Evolutionary conservation across 2,113 vertebrate genomes (phyloP).

Genomic region (Spea multiplicata): DNA sequence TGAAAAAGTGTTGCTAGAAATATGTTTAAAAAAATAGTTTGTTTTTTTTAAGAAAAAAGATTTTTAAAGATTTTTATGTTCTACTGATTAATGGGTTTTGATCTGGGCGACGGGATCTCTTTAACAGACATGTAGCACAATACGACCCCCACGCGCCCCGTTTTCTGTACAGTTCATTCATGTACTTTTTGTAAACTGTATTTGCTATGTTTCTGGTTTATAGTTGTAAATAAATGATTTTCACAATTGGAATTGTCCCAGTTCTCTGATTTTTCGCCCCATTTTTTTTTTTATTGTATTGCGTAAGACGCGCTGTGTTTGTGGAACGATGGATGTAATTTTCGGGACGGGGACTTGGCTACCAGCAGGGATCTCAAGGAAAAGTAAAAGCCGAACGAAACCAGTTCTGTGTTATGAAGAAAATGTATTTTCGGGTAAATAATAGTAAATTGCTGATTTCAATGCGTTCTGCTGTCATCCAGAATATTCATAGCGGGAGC

Average conservation of each 20-base stretch:
- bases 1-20: too few species aligned
- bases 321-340: too few species aligned
- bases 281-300: not conserved
- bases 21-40: too few species aligned
- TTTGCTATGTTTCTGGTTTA: slow-evolving; percentile 6
- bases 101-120: too few species aligned
- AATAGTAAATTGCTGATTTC: slow-evolving; percentile 3
- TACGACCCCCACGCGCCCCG: not conserved
- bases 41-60: too few species aligned
- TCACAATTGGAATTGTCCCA: not conserved
- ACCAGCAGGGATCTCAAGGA: too few species aligned
- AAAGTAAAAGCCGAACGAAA: too few species aligned
- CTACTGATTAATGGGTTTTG: too few species aligned
- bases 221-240: slow-evolving; percentile 20
- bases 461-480: not conserved
- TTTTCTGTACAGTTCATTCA: not conserved
- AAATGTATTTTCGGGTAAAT: not conserved
- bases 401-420: too few species aligned
- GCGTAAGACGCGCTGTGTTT: too few species aligned
- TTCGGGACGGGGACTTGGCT: too few species aligned
- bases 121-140: not conserved
- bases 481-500: not conserved
- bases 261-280: not conserved
- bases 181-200: slow-evolving; percentile 11
- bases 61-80: too few species aligned